Percentiles rank a stretch among this genome's conserved stretches.
Evolutionary conservation across 1,140 invertebrate species (phyloP).

Genomic region (Megathymus violae): DNA sequence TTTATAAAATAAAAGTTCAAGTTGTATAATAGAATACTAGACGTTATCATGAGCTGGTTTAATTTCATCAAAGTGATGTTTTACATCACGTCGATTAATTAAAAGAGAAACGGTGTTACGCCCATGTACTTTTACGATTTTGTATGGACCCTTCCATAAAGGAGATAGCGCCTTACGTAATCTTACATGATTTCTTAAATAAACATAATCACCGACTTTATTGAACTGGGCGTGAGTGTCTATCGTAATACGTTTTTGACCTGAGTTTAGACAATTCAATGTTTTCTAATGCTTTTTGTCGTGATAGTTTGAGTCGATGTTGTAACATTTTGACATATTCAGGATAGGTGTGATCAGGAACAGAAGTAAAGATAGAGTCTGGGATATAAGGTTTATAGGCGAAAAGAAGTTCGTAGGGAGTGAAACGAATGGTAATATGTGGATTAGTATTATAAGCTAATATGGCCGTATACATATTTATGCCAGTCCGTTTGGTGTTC

Average conservation of each 20-base stretch:
- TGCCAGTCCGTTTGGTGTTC: slow-evolving; percentile 51
- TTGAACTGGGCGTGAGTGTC: background rate
- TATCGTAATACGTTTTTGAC: slow-evolving; percentile 11
- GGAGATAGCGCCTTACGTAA: background rate
- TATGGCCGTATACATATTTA: slow-evolving; percentile 39
- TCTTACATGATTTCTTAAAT: slow-evolving; percentile 3
- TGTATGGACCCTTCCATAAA: background rate
- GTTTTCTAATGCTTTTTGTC: background rate
- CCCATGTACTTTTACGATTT: background rate
- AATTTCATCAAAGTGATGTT: slow-evolving; percentile 28
- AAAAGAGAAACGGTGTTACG: slow-evolving; percentile 5
- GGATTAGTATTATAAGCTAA: slow-evolving; percentile 51
- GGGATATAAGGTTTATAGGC: background rate
- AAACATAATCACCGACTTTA: slow-evolving; percentile 19
- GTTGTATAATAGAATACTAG: no score
- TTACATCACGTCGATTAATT: slow-evolving; percentile 28
- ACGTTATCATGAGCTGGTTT: background rate
- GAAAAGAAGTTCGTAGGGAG: slow-evolving; percentile 48
- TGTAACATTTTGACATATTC: slow-evolving; percentile 14
- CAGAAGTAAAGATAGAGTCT: background rate
- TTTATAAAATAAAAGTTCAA: no score
- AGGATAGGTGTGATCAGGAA: slow-evolving; percentile 5
- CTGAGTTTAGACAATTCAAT: slow-evolving; percentile 2
- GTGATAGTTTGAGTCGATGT: slow-evolving; percentile 6
- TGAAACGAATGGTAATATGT: slow-evolving; percentile 18